phyloP scores from a whole-genome alignment of 2,888 invertebrate species.

The Platycheirus rosarum region DNA sequence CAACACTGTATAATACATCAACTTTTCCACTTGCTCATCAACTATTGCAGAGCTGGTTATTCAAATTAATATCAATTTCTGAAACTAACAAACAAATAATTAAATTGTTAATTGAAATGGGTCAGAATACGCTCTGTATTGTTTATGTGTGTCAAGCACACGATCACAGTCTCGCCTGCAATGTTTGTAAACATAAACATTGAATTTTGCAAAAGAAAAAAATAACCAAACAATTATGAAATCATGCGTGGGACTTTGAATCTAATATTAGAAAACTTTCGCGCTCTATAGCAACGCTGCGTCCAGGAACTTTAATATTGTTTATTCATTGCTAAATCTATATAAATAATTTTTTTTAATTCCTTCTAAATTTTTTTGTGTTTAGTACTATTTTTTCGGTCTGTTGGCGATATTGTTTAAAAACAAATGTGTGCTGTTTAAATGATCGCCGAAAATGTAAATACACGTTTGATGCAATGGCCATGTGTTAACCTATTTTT shows the following conservation, averaged over 20 bases:
- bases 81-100: background rate
- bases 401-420: constrained; percentile 38
- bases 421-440: constrained; percentile 32
- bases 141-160: constrained; percentile 28
- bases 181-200: constrained; percentile 21
- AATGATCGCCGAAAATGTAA: constrained; percentile 47
- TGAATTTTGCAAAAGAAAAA: constrained; percentile 35
- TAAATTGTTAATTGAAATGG: background rate
- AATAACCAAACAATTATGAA: constrained; percentile 21
- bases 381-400: constrained; percentile 45
- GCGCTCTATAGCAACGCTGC: background rate
- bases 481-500: constrained; percentile 30
- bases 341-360: constrained; percentile 1
- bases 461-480: constrained; percentile 26
- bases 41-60: too few relatives aligned
- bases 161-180: constrained; percentile 11
- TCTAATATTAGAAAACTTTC: constrained; percentile 56
- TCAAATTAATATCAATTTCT: constrained; percentile 2
- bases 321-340: constrained; percentile 5
- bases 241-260: constrained; percentile 35
- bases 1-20: too few relatives aligned
- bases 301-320: constrained; percentile 6
- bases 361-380: constrained; percentile 21
- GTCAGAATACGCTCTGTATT: background rate
- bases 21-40: too few relatives aligned